Evolutionary conservation across 2,888 invertebrate species (phyloP).

Genomic region (Hemistola chrysoprasaria): DNA sequence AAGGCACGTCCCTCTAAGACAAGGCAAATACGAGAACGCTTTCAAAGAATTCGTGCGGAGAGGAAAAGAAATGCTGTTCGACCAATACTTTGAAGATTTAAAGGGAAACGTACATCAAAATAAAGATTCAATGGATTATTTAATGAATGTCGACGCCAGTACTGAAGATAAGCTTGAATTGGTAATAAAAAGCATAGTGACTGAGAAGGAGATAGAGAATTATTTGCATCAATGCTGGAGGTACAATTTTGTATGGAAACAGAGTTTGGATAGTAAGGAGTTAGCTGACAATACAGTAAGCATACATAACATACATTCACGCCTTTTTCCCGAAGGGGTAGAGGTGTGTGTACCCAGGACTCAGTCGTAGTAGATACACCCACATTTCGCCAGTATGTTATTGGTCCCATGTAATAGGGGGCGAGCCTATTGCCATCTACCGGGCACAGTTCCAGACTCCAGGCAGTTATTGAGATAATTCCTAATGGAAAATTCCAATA

Average conservation of each 20-base stretch:
- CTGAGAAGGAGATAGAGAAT: constrained; percentile 66
- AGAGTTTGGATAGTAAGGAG: constrained; percentile 40
- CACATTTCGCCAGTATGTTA: no score
- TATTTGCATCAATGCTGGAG: constrained; percentile 71
- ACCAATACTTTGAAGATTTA: constrained; percentile 49
- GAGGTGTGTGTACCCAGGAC: no score
- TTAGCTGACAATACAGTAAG: constrained; percentile 46
- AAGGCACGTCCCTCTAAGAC: constrained; percentile 54
- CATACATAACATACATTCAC: no score
- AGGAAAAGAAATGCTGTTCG: constrained; percentile 66
- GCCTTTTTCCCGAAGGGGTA: no score
- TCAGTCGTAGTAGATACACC: no score
- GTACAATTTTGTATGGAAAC: constrained; percentile 58
- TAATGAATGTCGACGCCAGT: constrained; percentile 59
- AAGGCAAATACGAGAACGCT: constrained; percentile 59
- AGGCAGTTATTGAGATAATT: no score
- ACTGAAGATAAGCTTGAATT: constrained; percentile 69
- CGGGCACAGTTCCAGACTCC: no score
- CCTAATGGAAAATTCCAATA: no score
- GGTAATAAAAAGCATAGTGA: constrained; percentile 51
- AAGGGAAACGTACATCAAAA: constrained; percentile 39
- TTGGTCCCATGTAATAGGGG: no score
- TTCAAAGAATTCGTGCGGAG: constrained; percentile 66
- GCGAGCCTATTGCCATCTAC: no score
- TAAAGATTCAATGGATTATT: constrained; percentile 50